Conservation (phyloP, 2,888 invertebrate species). For the Tetropium fuscum region DNA sequence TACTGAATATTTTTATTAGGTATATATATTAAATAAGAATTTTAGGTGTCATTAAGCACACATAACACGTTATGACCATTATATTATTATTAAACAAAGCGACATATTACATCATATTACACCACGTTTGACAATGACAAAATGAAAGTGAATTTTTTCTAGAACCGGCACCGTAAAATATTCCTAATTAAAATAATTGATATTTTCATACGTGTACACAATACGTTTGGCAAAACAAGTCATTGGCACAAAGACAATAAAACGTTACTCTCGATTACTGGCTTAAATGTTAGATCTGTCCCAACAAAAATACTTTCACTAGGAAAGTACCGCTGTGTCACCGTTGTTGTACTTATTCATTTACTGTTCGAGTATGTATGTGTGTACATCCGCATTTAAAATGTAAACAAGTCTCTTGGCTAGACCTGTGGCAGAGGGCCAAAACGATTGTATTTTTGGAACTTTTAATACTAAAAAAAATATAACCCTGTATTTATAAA, state of each 20-base stretch:
- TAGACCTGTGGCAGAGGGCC: no score
- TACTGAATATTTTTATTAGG: no score
- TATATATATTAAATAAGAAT: no score
- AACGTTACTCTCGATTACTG: slow-evolving; percentile 7
- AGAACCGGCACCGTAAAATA: slow-evolving; percentile 23
- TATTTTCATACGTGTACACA: slow-evolving; percentile 28
- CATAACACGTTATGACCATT: no score
- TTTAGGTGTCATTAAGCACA: no score
- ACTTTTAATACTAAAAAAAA: no score
- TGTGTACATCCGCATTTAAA: no score
- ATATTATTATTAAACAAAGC: slow-evolving; percentile 13
- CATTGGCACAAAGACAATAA: slow-evolving; percentile 32
- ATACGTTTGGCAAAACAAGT: slow-evolving; percentile 33
- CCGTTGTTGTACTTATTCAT: no score
- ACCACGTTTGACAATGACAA: slow-evolving; percentile 18
- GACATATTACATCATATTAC: slow-evolving; percentile 17
- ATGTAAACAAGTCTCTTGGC: no score
- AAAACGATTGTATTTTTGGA: no score
- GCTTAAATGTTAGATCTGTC: slow-evolving; percentile 9
- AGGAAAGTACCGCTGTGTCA: slow-evolving; percentile 22
- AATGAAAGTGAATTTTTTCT: slow-evolving; percentile 32
- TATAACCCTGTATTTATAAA: no score
- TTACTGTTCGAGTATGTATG: not conserved
- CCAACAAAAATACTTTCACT: slow-evolving; percentile 28
- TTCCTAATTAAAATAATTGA: slow-evolving; percentile 29